These are phyloP conservation scores for Hippoglossus stenolepis DNA, from an alignment of 2,113 vertebrate genomes.

Conservation along the genomic window DNA sequence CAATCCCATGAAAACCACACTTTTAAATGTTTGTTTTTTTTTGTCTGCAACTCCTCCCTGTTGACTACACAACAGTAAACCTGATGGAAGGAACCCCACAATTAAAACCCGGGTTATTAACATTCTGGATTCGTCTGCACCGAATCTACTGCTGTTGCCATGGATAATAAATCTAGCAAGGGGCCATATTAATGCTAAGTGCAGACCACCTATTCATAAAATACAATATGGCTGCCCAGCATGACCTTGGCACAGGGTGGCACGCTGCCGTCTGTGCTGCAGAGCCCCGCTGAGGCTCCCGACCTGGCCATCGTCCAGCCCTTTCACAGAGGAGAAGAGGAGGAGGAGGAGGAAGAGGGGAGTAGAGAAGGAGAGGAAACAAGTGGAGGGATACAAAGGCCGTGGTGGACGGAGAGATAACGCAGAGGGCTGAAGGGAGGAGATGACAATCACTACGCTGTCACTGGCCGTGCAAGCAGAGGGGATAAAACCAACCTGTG, in stretches of 20 bases:
- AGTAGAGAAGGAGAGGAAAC: background rate
- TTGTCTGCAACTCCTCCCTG: background rate
- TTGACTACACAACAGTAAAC: background rate
- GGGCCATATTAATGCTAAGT: conserved; percentile 71
- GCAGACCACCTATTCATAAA: conserved; percentile 81
- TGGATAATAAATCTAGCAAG: conserved; percentile 72
- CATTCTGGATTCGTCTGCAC: conserved; percentile 43
- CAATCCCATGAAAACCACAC: background rate
- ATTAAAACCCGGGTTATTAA: conserved; percentile 14
- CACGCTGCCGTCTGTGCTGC: conserved; percentile 80
- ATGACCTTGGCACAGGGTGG: conserved; percentile 81
- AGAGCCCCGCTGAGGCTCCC: conserved; percentile 67
- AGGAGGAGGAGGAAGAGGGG: background rate
- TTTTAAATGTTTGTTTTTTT: background rate
- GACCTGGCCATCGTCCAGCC: conserved; percentile 75
- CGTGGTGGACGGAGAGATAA: background rate
- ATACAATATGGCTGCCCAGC: conserved; percentile 84
- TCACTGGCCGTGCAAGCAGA: conserved; percentile 72
- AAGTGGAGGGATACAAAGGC: background rate
- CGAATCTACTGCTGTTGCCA: conserved; percentile 57
- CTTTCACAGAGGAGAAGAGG: conserved; percentile 43
- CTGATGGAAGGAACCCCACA: conserved; percentile 2
- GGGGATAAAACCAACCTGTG: conserved; percentile 61
- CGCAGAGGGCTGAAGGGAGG: conserved; percentile 37
- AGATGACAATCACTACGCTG: conserved; percentile 76